Conservation (phyloP, 2,797 vertebrate species). For the Acipenser oxyrinchus region DNA sequence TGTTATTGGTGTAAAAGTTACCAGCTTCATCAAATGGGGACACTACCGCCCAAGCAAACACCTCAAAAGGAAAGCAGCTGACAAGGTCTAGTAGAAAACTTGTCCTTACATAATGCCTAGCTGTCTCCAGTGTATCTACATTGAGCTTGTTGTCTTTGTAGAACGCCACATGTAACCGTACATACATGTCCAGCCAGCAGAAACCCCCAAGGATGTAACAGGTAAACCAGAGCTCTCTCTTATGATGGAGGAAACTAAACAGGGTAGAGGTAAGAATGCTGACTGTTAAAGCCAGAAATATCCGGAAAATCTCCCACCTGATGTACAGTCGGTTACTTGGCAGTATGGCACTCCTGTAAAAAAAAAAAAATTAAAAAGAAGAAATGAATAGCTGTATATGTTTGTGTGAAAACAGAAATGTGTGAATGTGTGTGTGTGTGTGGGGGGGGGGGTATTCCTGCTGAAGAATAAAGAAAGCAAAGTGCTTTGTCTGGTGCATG, state of each 20-base stretch:
- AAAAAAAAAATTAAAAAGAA: not conserved
- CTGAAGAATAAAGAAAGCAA: no score
- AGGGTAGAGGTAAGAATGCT: constrained; percentile 18
- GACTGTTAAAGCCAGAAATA: constrained; percentile 10
- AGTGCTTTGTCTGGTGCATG: no score
- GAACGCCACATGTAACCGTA: constrained; percentile 25
- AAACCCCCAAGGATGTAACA: constrained; percentile 16
- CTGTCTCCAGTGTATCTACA: constrained; percentile 23
- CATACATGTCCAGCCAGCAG: constrained; percentile 28
- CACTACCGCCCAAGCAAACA: constrained; percentile 13
- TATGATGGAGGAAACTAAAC: constrained; percentile 23
- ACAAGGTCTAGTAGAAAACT: constrained; percentile 23
- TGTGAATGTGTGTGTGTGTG: no score
- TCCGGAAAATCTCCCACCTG: constrained; percentile 23
- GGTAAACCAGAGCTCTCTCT: constrained; percentile 17
- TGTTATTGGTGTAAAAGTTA: constrained; percentile 13
- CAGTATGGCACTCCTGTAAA: constrained; percentile 23
- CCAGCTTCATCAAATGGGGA: constrained; percentile 11
- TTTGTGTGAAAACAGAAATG: no score
- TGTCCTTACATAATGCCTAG: constrained; percentile 21
- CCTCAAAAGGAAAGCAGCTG: constrained; percentile 28
- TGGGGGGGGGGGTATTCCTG: no score
- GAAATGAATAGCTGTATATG: not conserved
- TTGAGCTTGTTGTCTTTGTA: constrained; percentile 19
- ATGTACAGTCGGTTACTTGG: constrained; percentile 17